Percentiles rank a stretch among this genome's conserved stretches.
Conservation (phyloP, 2,113 vertebrate genomes). For the Alectura lathami region DNA sequence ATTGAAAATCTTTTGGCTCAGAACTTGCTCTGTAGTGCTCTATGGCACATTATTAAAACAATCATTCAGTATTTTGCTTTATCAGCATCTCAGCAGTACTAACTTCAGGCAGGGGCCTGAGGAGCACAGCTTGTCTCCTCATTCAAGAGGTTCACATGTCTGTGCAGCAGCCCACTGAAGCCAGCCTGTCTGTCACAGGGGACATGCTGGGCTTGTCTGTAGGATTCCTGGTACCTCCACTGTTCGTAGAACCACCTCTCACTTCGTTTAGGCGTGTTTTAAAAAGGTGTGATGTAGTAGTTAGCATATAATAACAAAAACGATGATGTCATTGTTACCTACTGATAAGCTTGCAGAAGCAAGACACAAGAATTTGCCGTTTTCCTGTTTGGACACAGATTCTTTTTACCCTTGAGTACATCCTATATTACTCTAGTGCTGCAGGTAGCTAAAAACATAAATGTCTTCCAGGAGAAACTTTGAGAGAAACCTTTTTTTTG, state of each 20-base stretch:
- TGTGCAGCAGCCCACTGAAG: rapidly evolving
- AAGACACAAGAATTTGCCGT: background rate
- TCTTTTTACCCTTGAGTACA: background rate
- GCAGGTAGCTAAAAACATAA: background rate
- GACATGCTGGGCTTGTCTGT: background rate
- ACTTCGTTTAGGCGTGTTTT: background rate
- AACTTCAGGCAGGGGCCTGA: background rate
- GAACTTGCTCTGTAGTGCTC: background rate
- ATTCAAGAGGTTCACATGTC: rapidly evolving
- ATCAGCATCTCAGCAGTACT: background rate
- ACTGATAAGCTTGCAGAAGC: background rate
- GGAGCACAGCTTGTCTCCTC: background rate
- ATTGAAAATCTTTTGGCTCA: background rate
- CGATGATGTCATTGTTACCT: background rate
- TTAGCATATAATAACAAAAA: background rate
- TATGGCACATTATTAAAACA: background rate
- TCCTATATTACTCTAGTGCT: background rate
- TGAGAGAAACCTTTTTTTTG: background rate
- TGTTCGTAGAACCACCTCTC: background rate
- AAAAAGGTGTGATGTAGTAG: background rate
- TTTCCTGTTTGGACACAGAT: background rate
- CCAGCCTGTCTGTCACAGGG: background rate
- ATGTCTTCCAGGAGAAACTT: background rate
- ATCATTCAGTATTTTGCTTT: background rate
- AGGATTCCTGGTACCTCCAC: background rate